Evolutionary conservation across 2,113 vertebrate species (phyloP), one percentile per base, ranked within the genome.

Genomic region (Perca flavescens): DNA sequence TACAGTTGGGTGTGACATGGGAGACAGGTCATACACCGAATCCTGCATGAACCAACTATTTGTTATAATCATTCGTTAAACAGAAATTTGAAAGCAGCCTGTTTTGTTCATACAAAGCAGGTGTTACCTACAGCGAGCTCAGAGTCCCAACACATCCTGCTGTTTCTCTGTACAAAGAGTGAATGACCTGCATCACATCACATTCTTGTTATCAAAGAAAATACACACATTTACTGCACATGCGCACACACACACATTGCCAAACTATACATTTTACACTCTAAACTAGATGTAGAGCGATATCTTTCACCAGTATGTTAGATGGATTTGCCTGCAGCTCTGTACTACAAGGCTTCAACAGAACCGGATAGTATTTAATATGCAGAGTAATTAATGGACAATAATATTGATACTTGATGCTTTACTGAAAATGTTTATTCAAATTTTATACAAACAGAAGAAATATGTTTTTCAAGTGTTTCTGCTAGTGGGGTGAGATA

Each of bases 141-240:
- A n/a, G 34, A 22, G 57, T 36, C 25, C 25, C n/a, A 1, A 56
- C 69, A 46, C 74, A 47, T 65, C n/a, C 47, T 62, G 57, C 34
- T 69, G 54, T 46, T 65, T 36, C 16, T 16, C 11, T 75, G 13
- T 49, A n/a, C 64, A 82, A 74, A 88, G 70, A 64, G 15, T 3
- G 14, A 19, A 22, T 4, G 46, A 69, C 49, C 69, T 46, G 14
- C 5, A 50, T 19, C 58, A 40, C 49, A 16, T 50, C 53, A 14
- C 3, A 47, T 16, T 36, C 36, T 61, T 43, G 16, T 67, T 52
- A 36, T 17, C 50, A 46, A 64, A 19, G 49, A 47, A 84, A 68
- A 81, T 5, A 77, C 28, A 78, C 62, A 63, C 49, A 40, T 28
- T 36, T 47, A 31, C 60, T 9, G n/a, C 21, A 71, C 53, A 43